Percentiles rank a stretch among this genome's conserved stretches.
phyloP scores from a whole-genome alignment of 2,888 invertebrate genomes.

The Dicyrtoma fusca region DNA sequence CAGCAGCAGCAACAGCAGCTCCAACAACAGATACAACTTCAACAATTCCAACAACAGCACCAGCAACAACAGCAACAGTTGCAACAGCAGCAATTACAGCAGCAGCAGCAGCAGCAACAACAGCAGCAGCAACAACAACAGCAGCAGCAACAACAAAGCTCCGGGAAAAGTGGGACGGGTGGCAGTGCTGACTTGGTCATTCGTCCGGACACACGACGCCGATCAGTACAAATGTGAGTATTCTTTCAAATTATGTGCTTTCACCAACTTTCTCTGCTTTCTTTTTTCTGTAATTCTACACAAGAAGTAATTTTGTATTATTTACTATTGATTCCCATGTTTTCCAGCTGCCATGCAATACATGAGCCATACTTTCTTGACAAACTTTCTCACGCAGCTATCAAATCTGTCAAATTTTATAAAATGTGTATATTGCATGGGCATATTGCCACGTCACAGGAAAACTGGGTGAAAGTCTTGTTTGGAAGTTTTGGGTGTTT shows the following conservation, averaged over 20 bases:
- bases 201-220: slow-evolving; percentile 48
- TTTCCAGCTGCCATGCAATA: too few relatives aligned
- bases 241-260: background rate
- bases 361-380: too few relatives aligned
- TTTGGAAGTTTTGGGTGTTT: too few relatives aligned
- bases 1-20: slow-evolving; percentile 18
- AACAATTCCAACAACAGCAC: slow-evolving; percentile 33
- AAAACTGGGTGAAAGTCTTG: too few relatives aligned
- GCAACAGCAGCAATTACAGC: slow-evolving; percentile 10
- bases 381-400: too few relatives aligned
- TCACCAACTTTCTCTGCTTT: background rate
- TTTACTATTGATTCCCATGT: too few relatives aligned
- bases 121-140: slow-evolving; percentile 30
- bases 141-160: slow-evolving; percentile 27
- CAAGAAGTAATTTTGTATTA: too few relatives aligned
- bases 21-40: slow-evolving; percentile 32
- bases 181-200: slow-evolving; percentile 47
- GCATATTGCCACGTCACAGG: too few relatives aligned
- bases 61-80: slow-evolving; percentile 31
- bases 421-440: too few relatives aligned
- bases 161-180: slow-evolving; percentile 34
- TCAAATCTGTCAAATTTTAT: too few relatives aligned
- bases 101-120: slow-evolving; percentile 31
- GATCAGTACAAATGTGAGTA: slow-evolving; percentile 55
- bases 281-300: too few relatives aligned